Percentiles rank a stretch among this genome's conserved stretches.
Evolutionary conservation across 2,888 invertebrate species (phyloP).

Genomic region (Zygogramma bicolorata): DNA sequence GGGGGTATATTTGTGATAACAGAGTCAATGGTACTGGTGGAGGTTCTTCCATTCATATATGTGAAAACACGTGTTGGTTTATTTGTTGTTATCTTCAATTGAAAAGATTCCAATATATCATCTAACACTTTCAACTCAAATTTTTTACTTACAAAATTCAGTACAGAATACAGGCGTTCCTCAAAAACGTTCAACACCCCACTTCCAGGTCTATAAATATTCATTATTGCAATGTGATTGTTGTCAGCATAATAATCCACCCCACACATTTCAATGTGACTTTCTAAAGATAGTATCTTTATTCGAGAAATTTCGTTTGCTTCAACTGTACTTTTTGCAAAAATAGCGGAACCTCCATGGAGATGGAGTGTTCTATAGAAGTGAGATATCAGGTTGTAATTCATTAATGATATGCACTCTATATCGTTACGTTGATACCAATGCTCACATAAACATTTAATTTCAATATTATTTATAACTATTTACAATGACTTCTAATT

Average conservation of each 20-base stretch:
- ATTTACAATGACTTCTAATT: too few relatives aligned
- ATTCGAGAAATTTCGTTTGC: neutral
- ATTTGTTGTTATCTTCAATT: neutral
- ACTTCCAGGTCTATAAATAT: too few relatives aligned
- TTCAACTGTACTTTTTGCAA: neutral
- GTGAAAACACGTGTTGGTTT: neutral
- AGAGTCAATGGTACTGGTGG: constrained; percentile 8
- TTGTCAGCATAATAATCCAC: neutral
- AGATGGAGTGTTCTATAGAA: neutral
- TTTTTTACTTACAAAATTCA: neutral
- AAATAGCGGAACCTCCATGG: constrained; percentile 7
- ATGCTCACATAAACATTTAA: too few relatives aligned
- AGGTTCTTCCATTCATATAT: constrained; percentile 1
- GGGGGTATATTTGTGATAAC: constrained; percentile 6
- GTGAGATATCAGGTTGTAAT: neutral
- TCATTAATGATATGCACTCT: neutral
- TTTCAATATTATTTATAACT: too few relatives aligned
- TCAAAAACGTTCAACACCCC: neutral
- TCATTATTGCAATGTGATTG: constrained; percentile 12
- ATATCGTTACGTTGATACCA: neutral
- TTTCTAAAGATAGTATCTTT: constrained; percentile 1
- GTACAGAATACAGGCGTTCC: neutral
- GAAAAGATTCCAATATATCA: neutral
- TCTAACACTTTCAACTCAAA: neutral
- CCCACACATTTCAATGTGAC: constrained; percentile 11